Evolutionary conservation across 2,888 invertebrate genomes (phyloP), one percentile per base, ranked within the genome.

Genomic region (Ophion costatus): DNA sequence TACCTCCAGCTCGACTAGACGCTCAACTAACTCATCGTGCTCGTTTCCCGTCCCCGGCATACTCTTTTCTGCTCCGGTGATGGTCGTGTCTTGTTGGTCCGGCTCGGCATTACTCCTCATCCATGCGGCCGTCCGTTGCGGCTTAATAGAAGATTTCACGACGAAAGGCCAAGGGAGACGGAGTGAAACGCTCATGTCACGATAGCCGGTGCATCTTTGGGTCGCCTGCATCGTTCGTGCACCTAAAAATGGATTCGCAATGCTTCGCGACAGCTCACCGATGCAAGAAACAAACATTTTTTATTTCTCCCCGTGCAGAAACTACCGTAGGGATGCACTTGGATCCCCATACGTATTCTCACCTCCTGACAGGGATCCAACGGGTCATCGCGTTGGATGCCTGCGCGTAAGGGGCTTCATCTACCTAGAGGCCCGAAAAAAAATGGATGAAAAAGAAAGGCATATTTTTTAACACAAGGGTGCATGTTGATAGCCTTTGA

Each of bases 1-100:
- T 78, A 82, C 81, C 81, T 29, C 59, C 24, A 73, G 84, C 85
- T 85, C 80, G 83, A 86, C 74, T 66, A 74, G 79, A 80, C 79
- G 56, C 69, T 76, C 74, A 59, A 33, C 79, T 77, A 57, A 71
- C 71, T 66, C 78, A 67, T 61, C 75, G 71, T 59, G 71, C 80
- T 74, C 84, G 73, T 76, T 70, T 82, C 51, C 69, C 38, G 67
- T 10, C 59, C 17, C 77, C 20, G 64, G 61, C 33, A 29, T n/a
- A 20, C 75, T 73, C 69, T 84, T 79, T 78, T 51, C 17, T 78
- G 56, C 80, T 66, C 61, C 51, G 59, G 45, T 22, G 67, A 20
- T 59, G 61, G 29, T 73, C 64, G 66, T 45, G 45, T 76, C 61
- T 75, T 38, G 45, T 57, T 63, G 67, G 73, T 61, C 59, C 61